Base-by-base conservation (phyloP, 2,113 vertebrate genomes). In the Protomyctophum bolini region DNA sequence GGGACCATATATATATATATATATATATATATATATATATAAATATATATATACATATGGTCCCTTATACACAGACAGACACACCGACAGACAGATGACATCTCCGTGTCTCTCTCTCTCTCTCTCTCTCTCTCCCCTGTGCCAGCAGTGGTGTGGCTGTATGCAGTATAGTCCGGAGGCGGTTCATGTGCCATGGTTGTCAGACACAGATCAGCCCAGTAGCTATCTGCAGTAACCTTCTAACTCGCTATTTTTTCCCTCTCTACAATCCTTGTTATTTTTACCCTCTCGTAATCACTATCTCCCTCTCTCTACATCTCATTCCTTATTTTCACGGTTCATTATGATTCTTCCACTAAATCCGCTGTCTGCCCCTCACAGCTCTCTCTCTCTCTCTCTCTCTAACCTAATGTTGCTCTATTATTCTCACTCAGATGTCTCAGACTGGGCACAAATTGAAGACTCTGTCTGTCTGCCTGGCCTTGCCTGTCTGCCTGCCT, bases 131-230 rank as follows among this genome's bases (percentile, higher is more conserved):
- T 47, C 21, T 15, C 52, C 46, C 52, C 56, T 47, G 59, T 1
- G 63, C 6, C 57, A 86, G 75, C 82, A 73, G 45, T 81, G 77
- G 75, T 81, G 74, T 75, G 72, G 82, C 70, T 70, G 73, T 80
- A 58, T 79, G 71, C 72, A 75, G 78, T 47, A 21, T 21, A 1
- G 68, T 72, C 82, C 70, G 71, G 49, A 70, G 77, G 87, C 75
- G 8, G 66, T 83, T 41, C 73, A 74, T 87, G 84, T 47, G 86
- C 69, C 9, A 6, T 66, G 63, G 67, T 56, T 78, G 75, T 83
- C 65, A 55, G 71, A 66, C 82, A 89, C 86, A 63, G 52, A 67
- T 72, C 66, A 81, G 79, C 75, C 50, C 65, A 6, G 71, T 75
- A 67, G 61, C 72, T 54, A 75, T 76, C 82, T 54, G 66, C 56